Conservation (phyloP, 2,888 invertebrate genomes). For the Cylloceria caligata region DNA sequence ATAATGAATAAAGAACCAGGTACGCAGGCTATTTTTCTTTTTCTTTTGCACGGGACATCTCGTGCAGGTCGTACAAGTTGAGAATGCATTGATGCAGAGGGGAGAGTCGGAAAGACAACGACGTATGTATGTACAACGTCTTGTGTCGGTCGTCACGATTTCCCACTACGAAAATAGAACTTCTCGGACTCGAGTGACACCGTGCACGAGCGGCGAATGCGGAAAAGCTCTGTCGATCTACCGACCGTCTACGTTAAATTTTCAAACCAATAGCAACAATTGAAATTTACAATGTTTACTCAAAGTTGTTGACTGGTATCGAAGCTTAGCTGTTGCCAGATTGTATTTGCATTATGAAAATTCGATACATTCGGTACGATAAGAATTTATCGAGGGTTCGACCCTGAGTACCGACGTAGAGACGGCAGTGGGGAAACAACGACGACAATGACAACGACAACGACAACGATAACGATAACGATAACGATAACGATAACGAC, state of each 20-base stretch:
- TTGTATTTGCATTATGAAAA: not conserved
- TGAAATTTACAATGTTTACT: not conserved
- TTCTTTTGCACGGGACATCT: not conserved
- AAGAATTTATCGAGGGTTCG: not conserved
- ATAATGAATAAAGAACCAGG: constrained; percentile 23
- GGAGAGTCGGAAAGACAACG: constrained; percentile 41
- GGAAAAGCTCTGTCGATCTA: constrained; percentile 33
- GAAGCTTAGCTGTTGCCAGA: not conserved
- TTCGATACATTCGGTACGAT: not conserved
- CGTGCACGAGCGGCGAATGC: constrained; percentile 40
- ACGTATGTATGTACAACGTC: constrained; percentile 18
- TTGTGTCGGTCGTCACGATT: constrained; percentile 47
- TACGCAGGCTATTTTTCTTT: not conserved
- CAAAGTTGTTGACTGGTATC: not conserved
- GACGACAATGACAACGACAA: not conserved
- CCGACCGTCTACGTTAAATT: not conserved
- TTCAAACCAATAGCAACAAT: not conserved
- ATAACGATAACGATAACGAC: too few species aligned
- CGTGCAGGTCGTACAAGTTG: not conserved
- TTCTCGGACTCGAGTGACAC: constrained; percentile 52
- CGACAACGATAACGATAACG: too few species aligned
- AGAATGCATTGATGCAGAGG: constrained; percentile 38
- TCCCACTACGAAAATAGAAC: constrained; percentile 64
- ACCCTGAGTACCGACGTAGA: not conserved
- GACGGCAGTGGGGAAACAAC: not conserved